Evolutionary conservation across 2,113 vertebrate species (phyloP), one percentile per base, ranked within the genome.

Genomic region (Proterorhinus semilunaris): DNA sequence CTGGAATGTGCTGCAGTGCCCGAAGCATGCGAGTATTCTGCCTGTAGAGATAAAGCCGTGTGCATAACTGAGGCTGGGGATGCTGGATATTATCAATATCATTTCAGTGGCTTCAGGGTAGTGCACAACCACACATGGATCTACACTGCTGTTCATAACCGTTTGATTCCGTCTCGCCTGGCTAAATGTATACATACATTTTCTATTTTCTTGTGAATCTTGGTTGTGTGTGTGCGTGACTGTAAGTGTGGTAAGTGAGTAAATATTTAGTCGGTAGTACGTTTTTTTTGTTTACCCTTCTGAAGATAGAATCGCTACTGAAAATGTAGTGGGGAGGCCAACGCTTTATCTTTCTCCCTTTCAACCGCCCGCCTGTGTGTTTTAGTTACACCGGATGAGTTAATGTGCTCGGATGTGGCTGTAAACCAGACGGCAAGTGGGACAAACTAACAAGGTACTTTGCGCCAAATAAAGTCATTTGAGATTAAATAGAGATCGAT

Each of bases 41-140:
- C 54, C 66, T 75, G 63, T 27, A 66, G 68, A 62, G 53, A 73
- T 66, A 48, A 62, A 50, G 47, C 55, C 2, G 45, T 8, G 11
- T 53, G 45, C 17, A 43, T 15, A 13, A 12, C 11, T 6, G 1
- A 48, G 64, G 11, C 15, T 63, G 1, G 42, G n/a, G 64, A 65
- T 46, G 53, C 52, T 61, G 16, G 36, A 57, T 65, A 73, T 65
- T 21, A 72, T 11, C 5, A 58, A 16, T 1, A 61, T 61, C 15
- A 61, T 17, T 72, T 72, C 21, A 59, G 46, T 61, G 50, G 51
- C 59, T 47, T 68, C 64, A 17, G 13, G 71, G 54, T 51, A 55
- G 16, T 73, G 53, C 16, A 71, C 54, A 52, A 53, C 10, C 42
- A 10, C n/a, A 52, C 36, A 69, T 44, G 55, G 42, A 27, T 63